Percentiles rank a stretch among this genome's conserved stretches.
Evolutionary conservation across 2,888 invertebrate species (phyloP).

Genomic region (Alsophila aescularia): DNA sequence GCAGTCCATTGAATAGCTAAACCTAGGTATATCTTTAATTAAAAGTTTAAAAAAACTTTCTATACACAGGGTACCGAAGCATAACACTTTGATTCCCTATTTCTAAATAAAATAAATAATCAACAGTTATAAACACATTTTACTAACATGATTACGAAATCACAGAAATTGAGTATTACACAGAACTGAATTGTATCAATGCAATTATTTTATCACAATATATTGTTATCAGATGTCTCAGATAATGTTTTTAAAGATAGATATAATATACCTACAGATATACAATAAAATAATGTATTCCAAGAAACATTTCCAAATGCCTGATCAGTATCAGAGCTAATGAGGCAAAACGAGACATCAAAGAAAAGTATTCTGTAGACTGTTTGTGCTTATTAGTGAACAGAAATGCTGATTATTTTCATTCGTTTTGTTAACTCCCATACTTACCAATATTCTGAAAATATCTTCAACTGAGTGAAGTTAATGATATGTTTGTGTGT

Average conservation of each 20-base stretch:
- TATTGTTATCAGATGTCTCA: not conserved
- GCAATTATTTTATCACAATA: not conserved
- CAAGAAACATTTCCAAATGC: slow-evolving; percentile 18
- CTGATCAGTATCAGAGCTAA: slow-evolving; percentile 21
- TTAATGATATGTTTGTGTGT: not conserved
- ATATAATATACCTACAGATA: not conserved
- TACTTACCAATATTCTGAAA: not conserved
- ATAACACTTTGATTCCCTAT: too few species aligned
- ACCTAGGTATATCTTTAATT: too few species aligned
- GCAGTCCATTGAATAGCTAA: too few species aligned
- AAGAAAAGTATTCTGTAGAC: slow-evolving; percentile 14
- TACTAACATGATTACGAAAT: too few species aligned
- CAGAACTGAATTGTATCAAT: not conserved
- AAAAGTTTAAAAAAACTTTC: too few species aligned
- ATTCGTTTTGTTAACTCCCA: not conserved
- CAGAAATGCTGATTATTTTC: not conserved
- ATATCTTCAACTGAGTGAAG: not conserved
- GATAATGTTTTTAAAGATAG: not conserved
- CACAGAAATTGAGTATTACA: too few species aligned
- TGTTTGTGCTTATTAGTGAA: slow-evolving; percentile 16
- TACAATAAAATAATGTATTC: not conserved
- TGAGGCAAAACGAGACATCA: slow-evolving; percentile 22
- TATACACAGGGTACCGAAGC: too few species aligned
- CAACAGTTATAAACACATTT: too few species aligned
- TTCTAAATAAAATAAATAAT: too few species aligned